Base-by-base conservation (phyloP, 2,888 invertebrate species). In the Noctuana brunneofusca region DNA sequence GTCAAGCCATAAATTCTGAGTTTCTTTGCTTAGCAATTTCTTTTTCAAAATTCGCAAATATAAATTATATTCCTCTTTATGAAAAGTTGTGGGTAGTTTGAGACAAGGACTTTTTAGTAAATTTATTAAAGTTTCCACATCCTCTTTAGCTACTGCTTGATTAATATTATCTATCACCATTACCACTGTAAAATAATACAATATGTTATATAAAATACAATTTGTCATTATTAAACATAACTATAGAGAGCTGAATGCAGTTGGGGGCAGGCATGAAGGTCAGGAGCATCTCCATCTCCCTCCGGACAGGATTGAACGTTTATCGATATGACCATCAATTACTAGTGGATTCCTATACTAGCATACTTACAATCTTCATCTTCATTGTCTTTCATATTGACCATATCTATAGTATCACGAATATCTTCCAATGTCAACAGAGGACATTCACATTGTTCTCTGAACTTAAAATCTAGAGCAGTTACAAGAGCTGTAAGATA, bases 371-470 rank as follows among this genome's bases (percentile, higher is more conserved):
- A 75, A 75, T 90, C 91, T 70, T 94, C 92, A 79, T 89, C 90
- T 69, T 93, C 92, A 71, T 94, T 94, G 75, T 93, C 92, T 67
- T 93, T 92, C 66, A 92, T 80, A 74, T 95, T 95, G 0, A 95
- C 94, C 78, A 93, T 87, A 67, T 94, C 93, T 53, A 96, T 87
- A 57, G 93, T 92, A 65, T 94, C 93, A 72, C 94, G 93, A 65
- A 96, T 93, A 74, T 95, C 95, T 69, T 92, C 92, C 65, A 94
- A 92, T 1, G 95, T 95, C 20, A 96, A 82, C 67, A 95, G 76
- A 32, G 93, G 86, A 73, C 94, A 93, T 16, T 87, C 83, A 69
- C 90, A 88, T 22, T 85, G 76, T 58, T 87, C 86, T 57, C 77
- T 78, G 41, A 84, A 78, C 74, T 94, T 93, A n/a, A 92, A 86